These are phyloP conservation scores for Erethizon dorsatum DNA, from an alignment of 2,797 vertebrate species.

Conservation along the genomic window DNA sequence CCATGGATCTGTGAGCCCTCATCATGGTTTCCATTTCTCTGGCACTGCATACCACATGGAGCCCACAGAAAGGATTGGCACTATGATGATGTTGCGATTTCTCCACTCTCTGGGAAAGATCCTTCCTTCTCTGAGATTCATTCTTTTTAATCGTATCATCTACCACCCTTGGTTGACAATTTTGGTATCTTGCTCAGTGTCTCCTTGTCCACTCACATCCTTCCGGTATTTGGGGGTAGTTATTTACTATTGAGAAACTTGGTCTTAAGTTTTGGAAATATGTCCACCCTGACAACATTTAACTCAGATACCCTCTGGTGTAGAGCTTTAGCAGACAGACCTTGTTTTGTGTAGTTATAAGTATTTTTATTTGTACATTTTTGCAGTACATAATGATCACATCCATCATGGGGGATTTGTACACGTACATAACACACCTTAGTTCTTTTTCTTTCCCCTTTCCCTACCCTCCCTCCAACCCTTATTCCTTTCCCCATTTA, in stretches of 20 bases:
- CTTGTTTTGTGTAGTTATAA: not conserved
- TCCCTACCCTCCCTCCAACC: no score
- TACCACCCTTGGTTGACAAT: not conserved
- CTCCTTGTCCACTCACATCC: not conserved
- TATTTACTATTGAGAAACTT: not conserved
- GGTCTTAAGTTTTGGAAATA: not conserved
- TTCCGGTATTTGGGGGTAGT: not conserved
- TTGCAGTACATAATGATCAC: no score
- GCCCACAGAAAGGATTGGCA: fast-evolving
- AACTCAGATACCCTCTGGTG: not conserved
- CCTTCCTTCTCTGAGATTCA: not conserved
- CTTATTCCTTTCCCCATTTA: no score
- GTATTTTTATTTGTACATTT: no score
- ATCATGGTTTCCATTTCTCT: fast-evolving
- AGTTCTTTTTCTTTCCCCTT: no score
- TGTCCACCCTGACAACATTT: not conserved
- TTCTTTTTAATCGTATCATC: not conserved
- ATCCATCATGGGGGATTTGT: no score
- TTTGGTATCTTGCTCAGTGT: not conserved
- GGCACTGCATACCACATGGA: no score
- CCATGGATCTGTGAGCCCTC: not conserved
- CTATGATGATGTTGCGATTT: not conserved
- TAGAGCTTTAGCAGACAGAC: not conserved
- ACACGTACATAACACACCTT: no score
- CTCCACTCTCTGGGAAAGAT: not conserved